A percentile compares a stretch with the other conserved stretches of the same genome.
phyloP scores from a whole-genome alignment of 2,113 vertebrate genomes.

The Odobenus rosmarus region DNA sequence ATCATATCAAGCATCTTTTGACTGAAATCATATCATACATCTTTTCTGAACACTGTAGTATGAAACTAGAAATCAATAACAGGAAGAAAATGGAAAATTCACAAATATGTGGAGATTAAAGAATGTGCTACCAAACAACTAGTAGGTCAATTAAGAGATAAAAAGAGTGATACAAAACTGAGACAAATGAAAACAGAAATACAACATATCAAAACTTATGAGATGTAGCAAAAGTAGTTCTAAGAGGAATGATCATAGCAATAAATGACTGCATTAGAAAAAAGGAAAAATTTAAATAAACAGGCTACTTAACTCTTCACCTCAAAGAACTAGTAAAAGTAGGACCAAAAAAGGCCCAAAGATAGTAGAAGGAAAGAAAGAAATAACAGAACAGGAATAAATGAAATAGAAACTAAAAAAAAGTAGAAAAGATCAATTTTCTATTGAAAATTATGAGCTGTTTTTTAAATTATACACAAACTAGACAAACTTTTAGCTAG shows the following conservation, averaged over 20 bases:
- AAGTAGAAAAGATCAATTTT: background rate
- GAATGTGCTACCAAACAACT: background rate
- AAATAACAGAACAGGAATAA: background rate
- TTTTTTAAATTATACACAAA: background rate
- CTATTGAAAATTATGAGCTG: background rate
- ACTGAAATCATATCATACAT: background rate
- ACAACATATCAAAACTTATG: background rate
- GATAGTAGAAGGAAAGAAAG: background rate
- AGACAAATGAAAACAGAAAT: background rate
- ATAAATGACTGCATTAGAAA: background rate
- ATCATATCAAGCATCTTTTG: background rate
- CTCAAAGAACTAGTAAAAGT: background rate
- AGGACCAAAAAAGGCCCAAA: background rate
- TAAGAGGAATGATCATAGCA: background rate
- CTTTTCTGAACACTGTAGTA: background rate
- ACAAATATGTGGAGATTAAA: background rate
- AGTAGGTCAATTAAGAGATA: background rate
- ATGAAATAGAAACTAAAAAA: background rate
- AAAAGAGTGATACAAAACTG: background rate
- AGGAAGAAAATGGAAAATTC: background rate
- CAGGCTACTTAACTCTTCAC: background rate
- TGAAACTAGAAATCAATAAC: background rate
- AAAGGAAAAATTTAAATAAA: background rate
- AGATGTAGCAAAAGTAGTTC: background rate
- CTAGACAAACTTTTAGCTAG: background rate